Percentiles rank a stretch among this genome's conserved stretches.
Conservation (phyloP, 2,113 vertebrate species). For the Toxotes chatareus region DNA sequence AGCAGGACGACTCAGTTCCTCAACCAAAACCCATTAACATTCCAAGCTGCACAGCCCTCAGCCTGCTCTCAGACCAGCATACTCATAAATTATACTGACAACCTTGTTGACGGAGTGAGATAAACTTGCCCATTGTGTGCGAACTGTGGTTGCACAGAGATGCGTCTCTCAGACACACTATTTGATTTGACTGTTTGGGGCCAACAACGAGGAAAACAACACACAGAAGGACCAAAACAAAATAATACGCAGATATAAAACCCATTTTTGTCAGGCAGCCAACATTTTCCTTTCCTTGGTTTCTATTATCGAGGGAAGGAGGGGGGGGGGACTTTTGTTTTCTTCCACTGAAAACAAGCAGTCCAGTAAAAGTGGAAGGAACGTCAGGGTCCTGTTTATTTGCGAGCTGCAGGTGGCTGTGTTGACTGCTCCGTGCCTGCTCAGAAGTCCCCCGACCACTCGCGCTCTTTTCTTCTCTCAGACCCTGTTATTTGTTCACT, state of each 20-base stretch:
- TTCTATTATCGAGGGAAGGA: constrained; percentile 45
- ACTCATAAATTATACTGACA: constrained; percentile 73
- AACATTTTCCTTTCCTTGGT: constrained; percentile 66
- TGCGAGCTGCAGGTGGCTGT: constrained; percentile 66
- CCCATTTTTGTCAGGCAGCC: constrained; percentile 52
- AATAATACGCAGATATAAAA: constrained; percentile 33
- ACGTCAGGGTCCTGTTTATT: constrained; percentile 65
- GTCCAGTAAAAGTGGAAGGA: constrained; percentile 69
- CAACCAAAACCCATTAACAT: constrained; percentile 77
- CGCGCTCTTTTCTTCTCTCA: constrained; percentile 52
- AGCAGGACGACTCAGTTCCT: constrained; percentile 45
- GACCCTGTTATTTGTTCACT: constrained; percentile 77
- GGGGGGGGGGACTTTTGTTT: constrained; percentile 36
- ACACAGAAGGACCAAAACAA: constrained; percentile 47
- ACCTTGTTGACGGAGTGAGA: constrained; percentile 64
- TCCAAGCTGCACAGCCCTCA: constrained; percentile 53
- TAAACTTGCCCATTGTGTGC: constrained; percentile 76
- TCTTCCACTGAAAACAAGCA: constrained; percentile 65
- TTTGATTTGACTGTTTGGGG: constrained; percentile 60
- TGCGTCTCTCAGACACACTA: constrained; percentile 39
- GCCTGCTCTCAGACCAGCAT: constrained; percentile 56
- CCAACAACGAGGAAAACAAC: constrained; percentile 62
- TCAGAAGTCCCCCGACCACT: constrained; percentile 75
- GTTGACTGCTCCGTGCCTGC: constrained; percentile 49
- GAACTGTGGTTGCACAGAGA: constrained; percentile 52